Evolutionary conservation across 35 echinoderm and acorn worm species (phyloP).

Genomic region (Amphiura filiformis): DNA sequence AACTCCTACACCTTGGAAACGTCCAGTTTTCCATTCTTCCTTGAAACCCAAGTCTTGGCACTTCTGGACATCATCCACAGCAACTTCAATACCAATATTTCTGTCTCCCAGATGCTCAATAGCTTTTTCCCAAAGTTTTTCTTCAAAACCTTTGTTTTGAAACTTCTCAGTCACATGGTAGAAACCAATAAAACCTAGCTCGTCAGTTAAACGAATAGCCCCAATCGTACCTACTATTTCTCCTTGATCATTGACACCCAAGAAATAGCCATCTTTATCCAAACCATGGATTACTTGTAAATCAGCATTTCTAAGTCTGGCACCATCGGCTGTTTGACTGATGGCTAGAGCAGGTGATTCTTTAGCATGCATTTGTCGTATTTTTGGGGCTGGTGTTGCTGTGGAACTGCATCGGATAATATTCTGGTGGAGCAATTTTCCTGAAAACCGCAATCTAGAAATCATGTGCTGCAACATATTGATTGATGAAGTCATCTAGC

Average conservation of each 20-base stretch:
- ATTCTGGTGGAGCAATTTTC: too few relatives aligned
- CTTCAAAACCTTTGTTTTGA: conserved; percentile 62
- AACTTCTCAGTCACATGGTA: conserved; percentile 49
- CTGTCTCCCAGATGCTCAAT: conserved; percentile 68
- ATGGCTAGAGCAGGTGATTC: conserved; percentile 63
- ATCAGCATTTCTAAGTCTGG: conserved; percentile 59
- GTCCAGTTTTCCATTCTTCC: conserved; percentile 74
- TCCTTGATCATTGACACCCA: conserved; percentile 50
- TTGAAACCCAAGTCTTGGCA: conserved; percentile 62
- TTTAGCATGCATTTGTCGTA: conserved; percentile 49
- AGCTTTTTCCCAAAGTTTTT: conserved; percentile 56
- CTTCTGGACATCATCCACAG: conserved; percentile 44
- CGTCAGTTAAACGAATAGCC: conserved; percentile 47
- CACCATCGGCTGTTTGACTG: conserved; percentile 56
- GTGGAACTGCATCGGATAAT: too few relatives aligned
- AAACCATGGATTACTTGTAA: conserved; percentile 61
- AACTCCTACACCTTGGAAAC: conserved; percentile 54
- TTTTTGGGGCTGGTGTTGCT: conserved; percentile 2
- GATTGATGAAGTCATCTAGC: too few relatives aligned
- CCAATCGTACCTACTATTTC: conserved; percentile 73
- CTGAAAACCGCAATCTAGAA: too few relatives aligned
- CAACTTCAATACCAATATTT: conserved; percentile 70
- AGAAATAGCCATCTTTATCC: conserved; percentile 71
- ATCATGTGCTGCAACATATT: too few relatives aligned
- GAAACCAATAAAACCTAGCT: conserved; percentile 69